Evolutionary conservation across 2,797 vertebrate genomes (phyloP).

Genomic region (Chelon labrosus): DNA sequence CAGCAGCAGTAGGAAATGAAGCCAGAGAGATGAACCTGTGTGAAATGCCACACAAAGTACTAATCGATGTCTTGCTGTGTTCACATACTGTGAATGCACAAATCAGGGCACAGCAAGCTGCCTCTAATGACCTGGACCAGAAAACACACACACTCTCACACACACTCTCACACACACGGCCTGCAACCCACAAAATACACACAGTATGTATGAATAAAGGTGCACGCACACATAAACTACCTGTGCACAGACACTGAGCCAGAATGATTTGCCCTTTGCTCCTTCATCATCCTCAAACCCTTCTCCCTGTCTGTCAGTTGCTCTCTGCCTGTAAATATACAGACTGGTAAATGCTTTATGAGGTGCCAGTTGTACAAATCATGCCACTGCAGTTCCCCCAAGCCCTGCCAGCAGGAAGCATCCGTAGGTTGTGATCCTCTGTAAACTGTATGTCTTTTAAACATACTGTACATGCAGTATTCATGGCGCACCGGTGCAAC

Average conservation of each 20-base stretch:
- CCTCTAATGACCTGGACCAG: constrained; percentile 79
- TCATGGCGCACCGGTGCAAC: constrained; percentile 60
- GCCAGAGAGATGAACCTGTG: constrained; percentile 65
- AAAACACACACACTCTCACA: constrained; percentile 44
- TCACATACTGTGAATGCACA: constrained; percentile 82
- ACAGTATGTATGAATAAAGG: constrained; percentile 30
- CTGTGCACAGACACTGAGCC: constrained; percentile 27
- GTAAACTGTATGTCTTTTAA: constrained; percentile 74
- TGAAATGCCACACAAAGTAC: constrained; percentile 82
- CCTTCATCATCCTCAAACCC: constrained; percentile 41
- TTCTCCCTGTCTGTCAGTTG: constrained; percentile 31
- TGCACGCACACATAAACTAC: constrained; percentile 22
- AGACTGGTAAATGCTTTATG: constrained; percentile 77
- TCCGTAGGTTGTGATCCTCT: constrained; percentile 74
- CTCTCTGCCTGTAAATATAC: constrained; percentile 55
- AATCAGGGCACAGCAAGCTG: constrained; percentile 82
- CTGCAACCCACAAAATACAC: constrained; percentile 32
- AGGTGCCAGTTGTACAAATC: constrained; percentile 70
- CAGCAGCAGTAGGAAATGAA: constrained; percentile 64
- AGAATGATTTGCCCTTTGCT: constrained; percentile 55
- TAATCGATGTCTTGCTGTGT: constrained; percentile 82
- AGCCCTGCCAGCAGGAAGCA: constrained; percentile 70
- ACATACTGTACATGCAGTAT: constrained; percentile 75
- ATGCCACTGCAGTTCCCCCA: constrained; percentile 62
- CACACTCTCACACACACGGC: constrained; percentile 29